These are phyloP conservation scores for Marasmarcha lunaedactyla DNA, from an alignment of 2,888 invertebrate species.

Conservation along the genomic window DNA sequence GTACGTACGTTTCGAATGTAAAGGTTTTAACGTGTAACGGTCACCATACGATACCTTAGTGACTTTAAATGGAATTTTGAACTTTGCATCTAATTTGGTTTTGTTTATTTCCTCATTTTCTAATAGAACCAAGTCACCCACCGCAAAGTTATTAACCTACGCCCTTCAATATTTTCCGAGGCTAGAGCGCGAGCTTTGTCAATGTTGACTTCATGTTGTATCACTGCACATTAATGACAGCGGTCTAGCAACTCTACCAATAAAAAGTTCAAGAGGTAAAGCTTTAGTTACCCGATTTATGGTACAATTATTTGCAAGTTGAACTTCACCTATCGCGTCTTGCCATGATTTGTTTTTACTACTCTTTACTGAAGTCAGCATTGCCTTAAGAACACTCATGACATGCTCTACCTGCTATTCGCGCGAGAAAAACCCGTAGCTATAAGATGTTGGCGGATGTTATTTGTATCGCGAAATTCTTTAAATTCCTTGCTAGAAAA, in stretches of 20 bases:
- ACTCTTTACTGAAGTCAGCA: too few relatives aligned
- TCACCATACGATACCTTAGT: not conserved
- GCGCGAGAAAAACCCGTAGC: not conserved
- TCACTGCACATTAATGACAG: too few relatives aligned
- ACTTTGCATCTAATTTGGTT: slow-evolving; percentile 3
- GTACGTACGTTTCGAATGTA: not conserved
- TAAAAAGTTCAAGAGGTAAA: too few relatives aligned
- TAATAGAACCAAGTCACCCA: slow-evolving; percentile 3
- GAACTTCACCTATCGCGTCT: too few relatives aligned
- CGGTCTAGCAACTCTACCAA: too few relatives aligned
- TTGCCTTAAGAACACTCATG: not conserved
- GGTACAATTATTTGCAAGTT: too few relatives aligned
- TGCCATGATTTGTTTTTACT: too few relatives aligned
- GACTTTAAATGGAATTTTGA: slow-evolving; percentile 2
- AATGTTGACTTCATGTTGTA: too few relatives aligned
- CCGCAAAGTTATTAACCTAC: not conserved
- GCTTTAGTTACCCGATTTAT: too few relatives aligned
- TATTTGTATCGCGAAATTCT: not conserved
- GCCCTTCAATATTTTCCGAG: too few relatives aligned
- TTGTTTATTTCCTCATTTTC: slow-evolving; percentile 5
- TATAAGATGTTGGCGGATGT: not conserved
- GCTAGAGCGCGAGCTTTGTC: too few relatives aligned
- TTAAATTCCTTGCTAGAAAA: too few relatives aligned
- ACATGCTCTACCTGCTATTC: not conserved
- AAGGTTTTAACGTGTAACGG: not conserved